These are phyloP conservation scores for Colistium nudipinnis DNA, from an alignment of 2,113 vertebrate species.

Conservation along the genomic window DNA sequence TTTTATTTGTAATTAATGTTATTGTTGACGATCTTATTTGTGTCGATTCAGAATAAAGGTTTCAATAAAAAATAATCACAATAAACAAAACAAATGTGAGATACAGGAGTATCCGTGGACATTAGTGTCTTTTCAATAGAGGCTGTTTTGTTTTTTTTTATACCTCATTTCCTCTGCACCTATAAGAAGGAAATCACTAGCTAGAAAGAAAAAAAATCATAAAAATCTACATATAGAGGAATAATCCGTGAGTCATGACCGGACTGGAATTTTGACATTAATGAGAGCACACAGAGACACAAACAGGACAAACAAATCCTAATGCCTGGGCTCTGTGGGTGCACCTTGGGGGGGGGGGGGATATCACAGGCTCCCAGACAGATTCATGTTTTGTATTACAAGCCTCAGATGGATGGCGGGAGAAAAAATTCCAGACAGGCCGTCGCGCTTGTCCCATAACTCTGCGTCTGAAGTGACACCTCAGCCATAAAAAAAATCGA, in stretches of 20 bases:
- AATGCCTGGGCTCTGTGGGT: background rate
- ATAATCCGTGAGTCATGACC: constrained; percentile 20
- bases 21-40: too few species aligned
- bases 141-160: constrained; percentile 13
- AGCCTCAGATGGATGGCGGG: constrained; percentile 34
- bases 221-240: background rate
- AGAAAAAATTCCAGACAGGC: constrained; percentile 41
- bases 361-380: constrained; percentile 33
- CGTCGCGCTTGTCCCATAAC: constrained; percentile 43
- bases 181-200: constrained; percentile 24
- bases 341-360: constrained; percentile 19
- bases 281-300: constrained; percentile 7
- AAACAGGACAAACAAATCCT: background rate
- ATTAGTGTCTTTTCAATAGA: background rate
- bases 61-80: too few species aligned
- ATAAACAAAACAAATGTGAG: too few species aligned
- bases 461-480: constrained; percentile 36
- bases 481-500: constrained; percentile 9
- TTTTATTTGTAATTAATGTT: too few species aligned
- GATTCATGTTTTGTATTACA: constrained; percentile 58
- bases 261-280: constrained; percentile 12
- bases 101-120: too few species aligned
- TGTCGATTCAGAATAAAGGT: too few species aligned
- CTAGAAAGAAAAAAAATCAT: constrained; percentile 4
- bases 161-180: constrained; percentile 38